These are phyloP conservation scores for Caenorhabditis latens DNA, from an alignment of 1,140 invertebrate species.

Conservation along the genomic window DNA sequence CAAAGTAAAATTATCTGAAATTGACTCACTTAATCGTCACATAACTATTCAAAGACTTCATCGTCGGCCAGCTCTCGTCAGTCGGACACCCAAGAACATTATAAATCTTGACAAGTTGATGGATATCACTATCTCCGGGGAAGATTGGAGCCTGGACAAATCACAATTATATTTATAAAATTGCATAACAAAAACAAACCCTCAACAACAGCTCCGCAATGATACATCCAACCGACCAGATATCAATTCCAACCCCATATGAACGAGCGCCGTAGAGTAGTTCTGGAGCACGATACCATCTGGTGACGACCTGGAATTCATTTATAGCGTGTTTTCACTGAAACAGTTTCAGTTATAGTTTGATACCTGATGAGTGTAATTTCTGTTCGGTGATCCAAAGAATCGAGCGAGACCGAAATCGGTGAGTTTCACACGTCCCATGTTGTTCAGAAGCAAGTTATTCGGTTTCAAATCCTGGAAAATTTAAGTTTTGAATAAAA, in stretches of 20 bases:
- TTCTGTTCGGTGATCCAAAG: slow-evolving; percentile 93
- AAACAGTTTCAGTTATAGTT: background rate
- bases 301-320: slow-evolving; percentile 86
- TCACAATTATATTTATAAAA: background rate
- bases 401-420: slow-evolving; percentile 98
- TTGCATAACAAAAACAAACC: slow-evolving; percentile 69
- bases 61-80: slow-evolving; percentile 92
- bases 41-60: slow-evolving; percentile 89
- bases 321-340: background rate
- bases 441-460: slow-evolving; percentile 92
- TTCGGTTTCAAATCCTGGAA: slow-evolving; percentile 95
- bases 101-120: slow-evolving; percentile 95
- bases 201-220: slow-evolving; percentile 92
- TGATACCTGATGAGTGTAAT: slow-evolving; percentile 90
- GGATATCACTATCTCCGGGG: slow-evolving; percentile 94
- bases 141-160: slow-evolving; percentile 86
- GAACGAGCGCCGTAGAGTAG: slow-evolving; percentile 92
- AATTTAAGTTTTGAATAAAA: too few relatives aligned
- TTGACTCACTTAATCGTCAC: slow-evolving; percentile 88
- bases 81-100: slow-evolving; percentile 90
- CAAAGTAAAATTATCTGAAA: background rate
- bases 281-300: slow-evolving; percentile 85
- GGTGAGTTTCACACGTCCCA: slow-evolving; percentile 90
- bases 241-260: slow-evolving; percentile 96
- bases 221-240: slow-evolving; percentile 99